Base-by-base conservation (phyloP, 2,797 vertebrate species). In the Falco concolor region DNA sequence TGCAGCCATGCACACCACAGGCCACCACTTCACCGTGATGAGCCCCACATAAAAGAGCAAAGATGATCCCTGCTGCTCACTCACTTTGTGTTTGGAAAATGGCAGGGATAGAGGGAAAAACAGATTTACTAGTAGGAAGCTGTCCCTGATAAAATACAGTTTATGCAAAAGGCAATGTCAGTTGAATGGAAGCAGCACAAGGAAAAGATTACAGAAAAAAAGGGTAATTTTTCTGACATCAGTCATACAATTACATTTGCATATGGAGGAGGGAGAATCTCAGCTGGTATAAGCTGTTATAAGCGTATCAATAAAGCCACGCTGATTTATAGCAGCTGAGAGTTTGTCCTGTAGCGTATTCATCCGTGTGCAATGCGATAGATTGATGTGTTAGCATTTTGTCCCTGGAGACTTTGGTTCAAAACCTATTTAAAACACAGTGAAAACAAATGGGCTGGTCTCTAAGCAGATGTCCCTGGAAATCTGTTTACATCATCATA, bases 381-480 rank as follows among this genome's bases (percentile, higher is more conserved):
- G 95, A 92, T 91, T 87, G 96, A 89, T 91, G 93, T 3, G 86
- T 64, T 93, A 74, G 90, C 87, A 15, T 87, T 94, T 96, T 83
- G 86, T 89, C 90, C 95, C 92, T 14, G 56, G 89, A 96, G 93
- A 96, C 93, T 89, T 74, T 40, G 78, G 86, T 80, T 93, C 75
- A 70, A 91, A 94, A 94, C 95, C 93, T 92, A 67, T 95, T 96
- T 90, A 82, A 93, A 95, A 93, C 84, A 47, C 63, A 74, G 87
- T 1, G 84, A 87, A 96, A 96, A 94, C 85, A 91, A 96, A 83
- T 3, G 45, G 83, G 78, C 84, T 83, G 88, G 84, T 88, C 84
- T 94, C 92, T 57, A 67, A 83, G 84, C 92, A 97, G 95, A 95
- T 85, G 92, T 83, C 89, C 86, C 90, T 92, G 90, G 93, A 94